Percentiles rank a stretch among this genome's conserved stretches.
Conservation (phyloP, 2,888 invertebrate genomes). For the Drosophila melanosoma region DNA sequence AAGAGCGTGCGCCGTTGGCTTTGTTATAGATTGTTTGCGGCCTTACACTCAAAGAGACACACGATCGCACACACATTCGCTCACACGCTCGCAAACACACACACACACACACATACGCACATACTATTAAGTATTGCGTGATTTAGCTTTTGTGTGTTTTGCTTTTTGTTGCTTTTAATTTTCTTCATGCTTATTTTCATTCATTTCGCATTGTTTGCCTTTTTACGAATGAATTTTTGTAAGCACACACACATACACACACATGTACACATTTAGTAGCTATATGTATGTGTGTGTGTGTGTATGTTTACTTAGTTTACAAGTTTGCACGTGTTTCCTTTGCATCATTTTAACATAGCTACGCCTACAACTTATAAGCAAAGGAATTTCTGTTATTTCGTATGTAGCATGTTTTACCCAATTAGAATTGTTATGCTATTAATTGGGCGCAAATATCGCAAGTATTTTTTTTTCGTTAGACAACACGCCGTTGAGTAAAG, state of each 20-base stretch:
- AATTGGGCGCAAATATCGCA: constrained; percentile 40
- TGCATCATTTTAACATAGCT: constrained; percentile 47
- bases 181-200: constrained; percentile 60
- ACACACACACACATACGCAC: constrained; percentile 14
- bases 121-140: constrained; percentile 40
- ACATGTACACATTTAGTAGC: not conserved
- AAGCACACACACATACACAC: not conserved
- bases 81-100: constrained; percentile 3
- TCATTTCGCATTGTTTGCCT: constrained; percentile 54
- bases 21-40: constrained; percentile 33
- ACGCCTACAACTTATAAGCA: constrained; percentile 32
- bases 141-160: constrained; percentile 18
- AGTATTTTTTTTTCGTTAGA: constrained; percentile 20
- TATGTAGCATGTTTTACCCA: constrained; percentile 44
- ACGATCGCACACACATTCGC: not conserved
- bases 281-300: not conserved
- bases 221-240: constrained; percentile 42
- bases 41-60: constrained; percentile 12
- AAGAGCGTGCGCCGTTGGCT: constrained; percentile 24
- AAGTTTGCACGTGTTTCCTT: constrained; percentile 35
- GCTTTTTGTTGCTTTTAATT: constrained; percentile 35
- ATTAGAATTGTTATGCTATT: constrained; percentile 56
- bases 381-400: constrained; percentile 44
- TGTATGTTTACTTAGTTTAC: not conserved
- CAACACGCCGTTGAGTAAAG: constrained; percentile 11